Percentiles rank a stretch among this genome's conserved stretches.
These are phyloP conservation scores for Esox masquinongy DNA, from an alignment of 2,797 vertebrate genomes.

Conservation along the genomic window DNA sequence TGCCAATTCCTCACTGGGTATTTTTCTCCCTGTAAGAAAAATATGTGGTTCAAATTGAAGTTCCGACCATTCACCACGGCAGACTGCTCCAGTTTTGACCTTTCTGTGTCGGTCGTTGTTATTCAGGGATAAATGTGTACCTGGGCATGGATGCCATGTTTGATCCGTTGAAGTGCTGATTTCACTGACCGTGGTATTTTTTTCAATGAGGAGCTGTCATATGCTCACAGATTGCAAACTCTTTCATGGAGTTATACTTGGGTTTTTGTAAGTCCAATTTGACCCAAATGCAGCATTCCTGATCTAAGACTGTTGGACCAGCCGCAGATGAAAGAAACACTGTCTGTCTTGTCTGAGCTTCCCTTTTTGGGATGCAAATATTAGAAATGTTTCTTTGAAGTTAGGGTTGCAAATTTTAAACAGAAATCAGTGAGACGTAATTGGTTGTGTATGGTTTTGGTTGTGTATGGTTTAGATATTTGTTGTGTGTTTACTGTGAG, in stretches of 20 bases:
- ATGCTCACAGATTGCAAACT: conserved; percentile 38
- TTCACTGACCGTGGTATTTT: conserved; percentile 35
- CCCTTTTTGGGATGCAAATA: conserved; percentile 19
- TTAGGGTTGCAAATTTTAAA: conserved; percentile 12
- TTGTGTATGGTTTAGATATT: neutral
- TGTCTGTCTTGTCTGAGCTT: conserved; percentile 26
- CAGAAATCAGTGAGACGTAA: neutral
- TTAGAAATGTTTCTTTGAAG: conserved; percentile 6
- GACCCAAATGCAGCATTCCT: neutral
- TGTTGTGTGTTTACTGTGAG: neutral
- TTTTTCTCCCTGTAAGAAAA: conserved; percentile 24
- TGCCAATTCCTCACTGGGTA: conserved; percentile 10
- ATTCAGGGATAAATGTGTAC: conserved; percentile 30
- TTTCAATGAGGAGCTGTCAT: conserved; percentile 29
- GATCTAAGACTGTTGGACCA: conserved; percentile 10
- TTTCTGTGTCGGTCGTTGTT: conserved; percentile 31
- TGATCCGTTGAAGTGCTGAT: conserved; percentile 18
- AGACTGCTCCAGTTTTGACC: conserved; percentile 35
- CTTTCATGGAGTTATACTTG: conserved; percentile 24
- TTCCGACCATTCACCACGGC: conserved; percentile 29
- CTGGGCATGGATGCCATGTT: conserved; percentile 36
- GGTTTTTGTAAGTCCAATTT: conserved; percentile 20
- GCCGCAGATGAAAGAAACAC: neutral
- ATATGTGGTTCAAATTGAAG: conserved; percentile 27
- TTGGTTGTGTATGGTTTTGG: conserved; percentile 1